Evolutionary conservation across 2,113 vertebrate genomes (phyloP).

Genomic region (Mionectes macconnelli): DNA sequence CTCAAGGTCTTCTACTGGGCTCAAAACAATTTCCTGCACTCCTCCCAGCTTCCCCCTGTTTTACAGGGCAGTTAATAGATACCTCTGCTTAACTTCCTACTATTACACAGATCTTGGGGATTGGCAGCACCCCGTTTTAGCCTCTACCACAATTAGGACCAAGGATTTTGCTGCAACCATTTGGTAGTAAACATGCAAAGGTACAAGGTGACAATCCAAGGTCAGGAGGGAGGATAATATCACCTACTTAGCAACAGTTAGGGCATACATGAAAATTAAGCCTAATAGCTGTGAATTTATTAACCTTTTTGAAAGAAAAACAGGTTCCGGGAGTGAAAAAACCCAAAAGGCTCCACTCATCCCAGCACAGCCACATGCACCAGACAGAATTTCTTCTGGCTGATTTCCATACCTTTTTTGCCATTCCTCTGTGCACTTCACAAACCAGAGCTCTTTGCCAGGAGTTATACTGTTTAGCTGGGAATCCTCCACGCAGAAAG

Average conservation of each 20-base stretch:
- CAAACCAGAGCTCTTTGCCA: conserved; percentile 82
- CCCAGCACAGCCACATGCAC: not conserved
- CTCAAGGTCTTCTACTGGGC: not conserved
- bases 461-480: conserved; percentile 79
- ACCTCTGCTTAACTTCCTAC: not conserved
- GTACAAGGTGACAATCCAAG: not conserved
- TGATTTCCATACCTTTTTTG: conserved; percentile 70
- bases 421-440: conserved; percentile 90
- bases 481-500: conserved; percentile 84
- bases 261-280: not conserved
- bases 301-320: not conserved
- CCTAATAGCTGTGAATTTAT: not conserved
- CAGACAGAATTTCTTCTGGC: not conserved
- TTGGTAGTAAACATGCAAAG: not conserved
- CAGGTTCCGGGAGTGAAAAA: not conserved
- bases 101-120: not conserved
- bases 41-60: not conserved
- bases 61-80: not conserved
- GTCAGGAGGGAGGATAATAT: not conserved
- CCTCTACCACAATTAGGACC: not conserved
- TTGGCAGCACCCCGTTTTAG: not conserved
- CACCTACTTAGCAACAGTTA: not conserved
- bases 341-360: not conserved
- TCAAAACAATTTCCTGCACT: not conserved
- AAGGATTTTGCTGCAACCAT: not conserved